Evolutionary conservation across 1,140 invertebrate genomes (phyloP).

Genomic region (Pogonus chalceus): DNA sequence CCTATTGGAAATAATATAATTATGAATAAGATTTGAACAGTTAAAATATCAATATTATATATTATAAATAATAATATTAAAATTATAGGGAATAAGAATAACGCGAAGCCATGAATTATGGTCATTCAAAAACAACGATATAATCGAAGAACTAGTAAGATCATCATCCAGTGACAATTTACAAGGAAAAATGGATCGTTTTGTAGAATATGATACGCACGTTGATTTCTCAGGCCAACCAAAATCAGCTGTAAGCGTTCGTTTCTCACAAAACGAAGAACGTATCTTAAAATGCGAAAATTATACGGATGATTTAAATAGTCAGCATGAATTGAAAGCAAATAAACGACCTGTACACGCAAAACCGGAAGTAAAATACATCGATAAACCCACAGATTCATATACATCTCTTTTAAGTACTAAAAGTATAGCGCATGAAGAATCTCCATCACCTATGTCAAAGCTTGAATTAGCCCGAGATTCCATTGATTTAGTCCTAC

Average conservation of each 20-base stretch:
- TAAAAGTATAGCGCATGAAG: too few species aligned
- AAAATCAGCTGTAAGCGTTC: not conserved
- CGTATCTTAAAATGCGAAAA: not conserved
- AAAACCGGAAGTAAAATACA: too few species aligned
- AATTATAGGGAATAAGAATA: not conserved
- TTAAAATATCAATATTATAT: not conserved
- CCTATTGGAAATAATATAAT: constrained; percentile 2
- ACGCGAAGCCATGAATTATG: not conserved
- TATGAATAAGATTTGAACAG: constrained; percentile 7
- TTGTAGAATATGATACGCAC: constrained; percentile 1
- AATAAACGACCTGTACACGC: not conserved
- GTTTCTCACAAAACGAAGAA: not conserved
- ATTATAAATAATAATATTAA: not conserved
- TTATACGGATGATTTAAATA: not conserved
- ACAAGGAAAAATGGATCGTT: not conserved
- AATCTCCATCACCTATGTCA: too few species aligned
- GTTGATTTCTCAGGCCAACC: constrained; percentile 1
- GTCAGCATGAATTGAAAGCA: not conserved
- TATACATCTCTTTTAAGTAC: too few species aligned
- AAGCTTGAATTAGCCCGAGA: too few species aligned
- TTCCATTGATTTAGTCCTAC: too few species aligned
- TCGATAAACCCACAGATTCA: too few species aligned
- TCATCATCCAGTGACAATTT: not conserved
- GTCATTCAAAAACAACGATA: not conserved
- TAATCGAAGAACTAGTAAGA: not conserved